phyloP scores from a whole-genome alignment of 2,797 vertebrate species.

The Diglossa cyanea region DNA sequence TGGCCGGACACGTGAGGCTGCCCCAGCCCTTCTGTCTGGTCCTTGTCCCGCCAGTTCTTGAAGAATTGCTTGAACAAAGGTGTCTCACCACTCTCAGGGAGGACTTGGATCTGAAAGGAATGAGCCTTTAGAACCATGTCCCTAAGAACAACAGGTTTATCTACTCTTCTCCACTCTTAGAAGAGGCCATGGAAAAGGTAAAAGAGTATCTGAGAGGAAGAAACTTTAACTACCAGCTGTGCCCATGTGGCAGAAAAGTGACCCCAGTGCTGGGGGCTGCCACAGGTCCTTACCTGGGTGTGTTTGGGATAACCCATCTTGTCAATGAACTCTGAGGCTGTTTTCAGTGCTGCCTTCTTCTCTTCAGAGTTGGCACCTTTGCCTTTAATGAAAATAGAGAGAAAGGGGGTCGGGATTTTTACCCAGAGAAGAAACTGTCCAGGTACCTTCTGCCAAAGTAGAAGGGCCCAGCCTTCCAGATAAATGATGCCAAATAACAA shows the following conservation, averaged over 20 bases:
- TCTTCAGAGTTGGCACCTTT: constrained; percentile 91
- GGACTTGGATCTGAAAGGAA: constrained; percentile 82
- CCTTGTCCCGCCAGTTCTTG: constrained; percentile 93
- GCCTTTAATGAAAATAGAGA: constrained; percentile 72
- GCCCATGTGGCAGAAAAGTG: neutral
- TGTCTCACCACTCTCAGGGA: constrained; percentile 93
- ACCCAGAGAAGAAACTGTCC: neutral
- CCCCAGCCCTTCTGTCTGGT: constrained; percentile 90
- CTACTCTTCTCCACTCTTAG: neutral
- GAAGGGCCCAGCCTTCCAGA: neutral
- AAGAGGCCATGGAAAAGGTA: neutral
- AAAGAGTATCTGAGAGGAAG: neutral
- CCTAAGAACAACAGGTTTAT: neutral
- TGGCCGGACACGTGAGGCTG: constrained; percentile 89
- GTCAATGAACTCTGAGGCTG: constrained; percentile 92
- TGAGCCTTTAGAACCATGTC: neutral
- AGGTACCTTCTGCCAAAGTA: neutral
- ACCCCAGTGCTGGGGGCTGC: neutral
- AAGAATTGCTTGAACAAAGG: constrained; percentile 99
- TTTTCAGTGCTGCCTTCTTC: constrained; percentile 89
- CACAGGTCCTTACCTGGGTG: constrained; percentile 82
- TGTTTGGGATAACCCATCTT: constrained; percentile 95
- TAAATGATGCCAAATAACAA: neutral
- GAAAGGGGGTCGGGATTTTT: neutral
- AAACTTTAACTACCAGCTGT: neutral